Percentiles rank a stretch among this genome's conserved stretches.
phyloP scores from a whole-genome alignment of 2,113 vertebrate species.

The Dipodomys stephensi region DNA sequence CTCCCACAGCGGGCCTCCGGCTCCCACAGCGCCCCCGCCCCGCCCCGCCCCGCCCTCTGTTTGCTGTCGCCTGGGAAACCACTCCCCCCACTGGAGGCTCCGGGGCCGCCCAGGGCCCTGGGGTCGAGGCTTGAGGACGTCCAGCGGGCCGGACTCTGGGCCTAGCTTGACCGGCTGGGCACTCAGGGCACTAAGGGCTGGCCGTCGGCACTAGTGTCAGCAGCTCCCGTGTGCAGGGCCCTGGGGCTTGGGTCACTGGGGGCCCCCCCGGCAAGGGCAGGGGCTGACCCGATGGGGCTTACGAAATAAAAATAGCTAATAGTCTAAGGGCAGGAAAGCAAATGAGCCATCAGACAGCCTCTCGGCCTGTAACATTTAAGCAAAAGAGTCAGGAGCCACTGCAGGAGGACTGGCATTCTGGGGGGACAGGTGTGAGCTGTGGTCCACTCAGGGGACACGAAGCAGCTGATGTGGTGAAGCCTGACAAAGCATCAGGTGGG shows the following conservation, averaged over 20 bases:
- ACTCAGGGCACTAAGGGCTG: no score
- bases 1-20: constrained; percentile 52
- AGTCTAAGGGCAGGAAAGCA: neutral
- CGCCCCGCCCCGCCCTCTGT: no score
- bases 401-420: no score
- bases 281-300: no score
- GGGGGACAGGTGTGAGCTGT: neutral
- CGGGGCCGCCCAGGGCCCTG: rapidly evolving
- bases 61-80: constrained; percentile 66
- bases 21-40: neutral
- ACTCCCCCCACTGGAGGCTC: neutral
- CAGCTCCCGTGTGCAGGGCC: neutral
- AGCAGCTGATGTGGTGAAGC: neutral
- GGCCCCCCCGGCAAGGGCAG: no score
- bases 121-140: neutral
- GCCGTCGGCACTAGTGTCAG: neutral
- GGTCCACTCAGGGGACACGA: neutral
- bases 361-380: no score
- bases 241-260: neutral
- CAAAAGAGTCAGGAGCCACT: neutral
- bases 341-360: neutral
- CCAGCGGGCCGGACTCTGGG: neutral
- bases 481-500: neutral
- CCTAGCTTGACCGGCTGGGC: neutral
- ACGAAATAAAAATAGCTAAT: neutral